phyloP scores from a whole-genome alignment of 2,888 invertebrate genomes.

The Drosophila aldrichi region DNA sequence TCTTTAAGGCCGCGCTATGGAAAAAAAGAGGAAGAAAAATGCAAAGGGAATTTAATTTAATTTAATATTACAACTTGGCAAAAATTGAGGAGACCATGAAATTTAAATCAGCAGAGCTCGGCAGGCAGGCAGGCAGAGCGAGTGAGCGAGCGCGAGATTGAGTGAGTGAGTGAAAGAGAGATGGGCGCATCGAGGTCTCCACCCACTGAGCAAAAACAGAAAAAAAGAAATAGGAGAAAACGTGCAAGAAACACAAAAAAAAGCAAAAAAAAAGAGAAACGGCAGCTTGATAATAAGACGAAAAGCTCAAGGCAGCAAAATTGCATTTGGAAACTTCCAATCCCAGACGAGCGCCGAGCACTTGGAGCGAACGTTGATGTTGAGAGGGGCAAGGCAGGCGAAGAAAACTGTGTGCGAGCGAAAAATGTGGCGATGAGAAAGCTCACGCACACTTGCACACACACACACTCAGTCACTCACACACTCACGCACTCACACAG shows the following conservation, averaged over 20 bases:
- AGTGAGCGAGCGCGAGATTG: background rate
- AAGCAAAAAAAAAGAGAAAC: constrained; percentile 20
- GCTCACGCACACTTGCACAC: constrained; percentile 46
- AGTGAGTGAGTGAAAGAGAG: constrained; percentile 7
- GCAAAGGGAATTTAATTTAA: constrained; percentile 70
- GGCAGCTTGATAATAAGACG: constrained; percentile 68
- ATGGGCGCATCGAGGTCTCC: constrained; percentile 49
- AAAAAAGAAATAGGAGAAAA: constrained; percentile 25
- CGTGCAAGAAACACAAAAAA: constrained; percentile 30
- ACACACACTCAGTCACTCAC: constrained; percentile 13
- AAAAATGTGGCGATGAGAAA: constrained; percentile 66
- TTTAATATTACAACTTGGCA: constrained; percentile 69
- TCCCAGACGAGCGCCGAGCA: constrained; percentile 75
- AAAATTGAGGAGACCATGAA: constrained; percentile 77
- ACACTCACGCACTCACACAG: constrained; percentile 22
- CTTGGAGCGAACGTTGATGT: constrained; percentile 13
- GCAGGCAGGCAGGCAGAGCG: constrained; percentile 19
- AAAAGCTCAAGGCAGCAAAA: constrained; percentile 74
- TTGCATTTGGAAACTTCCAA: constrained; percentile 84
- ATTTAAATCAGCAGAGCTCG: constrained; percentile 69
- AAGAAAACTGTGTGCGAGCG: constrained; percentile 61
- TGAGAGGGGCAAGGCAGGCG: constrained; percentile 34
- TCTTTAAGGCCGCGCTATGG: background rate
- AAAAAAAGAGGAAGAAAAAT: constrained; percentile 25
- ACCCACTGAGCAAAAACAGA: constrained; percentile 40